Evolutionary conservation across 2,113 vertebrate genomes (phyloP).

Genomic region (Tamias sibiricus): DNA sequence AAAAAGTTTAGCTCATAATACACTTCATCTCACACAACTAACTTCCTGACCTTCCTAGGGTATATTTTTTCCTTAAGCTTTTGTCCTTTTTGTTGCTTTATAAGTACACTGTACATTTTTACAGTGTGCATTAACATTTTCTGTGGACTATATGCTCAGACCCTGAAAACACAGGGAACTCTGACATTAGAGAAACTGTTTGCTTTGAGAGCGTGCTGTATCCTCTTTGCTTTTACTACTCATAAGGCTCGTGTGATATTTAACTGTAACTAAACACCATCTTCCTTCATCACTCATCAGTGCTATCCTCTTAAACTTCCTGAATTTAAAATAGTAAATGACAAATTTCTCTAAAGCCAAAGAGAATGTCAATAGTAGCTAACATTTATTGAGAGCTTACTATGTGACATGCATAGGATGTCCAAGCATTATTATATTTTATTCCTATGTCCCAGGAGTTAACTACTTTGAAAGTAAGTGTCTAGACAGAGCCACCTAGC

Average conservation of each 20-base stretch:
- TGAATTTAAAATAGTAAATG: constrained; percentile 42
- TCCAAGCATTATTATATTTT: neutral
- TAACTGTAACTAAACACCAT: neutral
- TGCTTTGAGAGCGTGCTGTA: neutral
- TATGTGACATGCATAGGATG: neutral
- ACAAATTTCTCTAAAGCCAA: neutral
- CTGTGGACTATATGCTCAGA: neutral
- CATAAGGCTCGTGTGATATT: neutral
- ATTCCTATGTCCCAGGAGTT: neutral
- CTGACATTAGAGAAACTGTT: constrained; percentile 21
- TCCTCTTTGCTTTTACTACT: neutral
- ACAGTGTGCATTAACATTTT: neutral
- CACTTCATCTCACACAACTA: neutral
- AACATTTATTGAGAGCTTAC: neutral
- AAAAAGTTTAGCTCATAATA: no score
- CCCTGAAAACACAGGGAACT: neutral
- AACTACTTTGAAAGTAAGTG: neutral
- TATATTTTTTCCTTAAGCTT: neutral
- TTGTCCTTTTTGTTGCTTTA: neutral
- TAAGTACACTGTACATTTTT: neutral
- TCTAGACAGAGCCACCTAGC: neutral
- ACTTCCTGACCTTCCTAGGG: neutral
- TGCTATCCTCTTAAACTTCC: neutral
- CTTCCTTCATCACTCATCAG: neutral
- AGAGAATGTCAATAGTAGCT: neutral